Evolutionary conservation across 2,113 vertebrate genomes (phyloP).

Genomic region (Gasterosteus nipponicus): DNA sequence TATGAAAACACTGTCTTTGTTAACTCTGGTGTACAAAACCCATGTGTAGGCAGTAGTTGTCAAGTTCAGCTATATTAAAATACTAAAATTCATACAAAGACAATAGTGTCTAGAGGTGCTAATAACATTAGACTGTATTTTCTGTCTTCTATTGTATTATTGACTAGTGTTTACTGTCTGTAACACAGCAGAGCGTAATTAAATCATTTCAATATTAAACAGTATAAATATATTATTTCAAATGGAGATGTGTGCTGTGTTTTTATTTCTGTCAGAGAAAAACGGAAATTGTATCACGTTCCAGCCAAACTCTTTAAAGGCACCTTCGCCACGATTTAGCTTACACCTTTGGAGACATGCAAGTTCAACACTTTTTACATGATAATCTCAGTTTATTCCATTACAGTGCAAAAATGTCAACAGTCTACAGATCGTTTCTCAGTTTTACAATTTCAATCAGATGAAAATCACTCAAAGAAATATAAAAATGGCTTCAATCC

Average conservation of each 20-base stretch:
- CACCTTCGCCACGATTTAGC: constrained; percentile 35
- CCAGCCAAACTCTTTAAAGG: background rate
- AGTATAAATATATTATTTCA: constrained; percentile 74
- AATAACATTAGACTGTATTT: constrained; percentile 82
- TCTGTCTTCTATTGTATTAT: constrained; percentile 82
- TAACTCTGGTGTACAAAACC: constrained; percentile 75
- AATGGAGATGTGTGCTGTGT: constrained; percentile 42
- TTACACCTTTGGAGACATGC: constrained; percentile 52
- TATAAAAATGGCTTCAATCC: constrained; percentile 36
- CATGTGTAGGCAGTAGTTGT: constrained; percentile 75
- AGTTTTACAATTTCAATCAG: constrained; percentile 15
- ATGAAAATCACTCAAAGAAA: constrained; percentile 31
- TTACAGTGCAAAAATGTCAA: constrained; percentile 47
- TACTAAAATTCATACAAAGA: constrained; percentile 76
- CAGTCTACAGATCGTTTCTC: constrained; percentile 6
- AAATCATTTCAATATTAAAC: constrained; percentile 82
- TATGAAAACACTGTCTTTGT: constrained; percentile 78
- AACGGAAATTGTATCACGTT: background rate
- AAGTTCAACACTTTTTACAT: background rate
- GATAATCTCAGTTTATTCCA: constrained; percentile 31
- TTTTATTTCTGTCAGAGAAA: constrained; percentile 22
- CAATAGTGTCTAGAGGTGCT: constrained; percentile 83
- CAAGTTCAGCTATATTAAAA: constrained; percentile 73
- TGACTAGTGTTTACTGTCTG: constrained; percentile 80
- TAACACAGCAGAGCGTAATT: constrained; percentile 77